phyloP scores from a whole-genome alignment of 2,797 vertebrate species.

The Denticeps clupeoides region DNA sequence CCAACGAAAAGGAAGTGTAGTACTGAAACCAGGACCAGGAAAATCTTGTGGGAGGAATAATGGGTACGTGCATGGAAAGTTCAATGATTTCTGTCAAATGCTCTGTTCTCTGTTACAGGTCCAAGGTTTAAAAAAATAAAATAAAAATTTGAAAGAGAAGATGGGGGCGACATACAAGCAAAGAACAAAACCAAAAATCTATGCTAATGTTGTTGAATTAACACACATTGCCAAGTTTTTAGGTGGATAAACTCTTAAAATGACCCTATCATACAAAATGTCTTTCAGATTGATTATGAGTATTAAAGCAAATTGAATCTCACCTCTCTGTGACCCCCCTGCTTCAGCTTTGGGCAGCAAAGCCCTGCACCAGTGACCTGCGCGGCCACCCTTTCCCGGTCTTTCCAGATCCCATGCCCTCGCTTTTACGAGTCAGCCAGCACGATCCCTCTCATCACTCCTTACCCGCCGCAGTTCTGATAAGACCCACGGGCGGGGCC shows the following conservation, averaged over 20 bases:
- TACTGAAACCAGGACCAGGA: not conserved
- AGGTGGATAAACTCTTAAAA: too few relatives aligned
- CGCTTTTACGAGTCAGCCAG: conserved; percentile 53
- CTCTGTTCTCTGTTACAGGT: too few relatives aligned
- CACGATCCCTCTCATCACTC: conserved; percentile 55
- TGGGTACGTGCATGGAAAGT: not conserved
- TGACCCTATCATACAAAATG: too few relatives aligned
- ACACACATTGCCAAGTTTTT: too few relatives aligned
- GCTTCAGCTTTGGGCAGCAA: conserved; percentile 35
- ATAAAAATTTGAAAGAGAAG: too few relatives aligned
- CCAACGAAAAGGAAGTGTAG: not conserved
- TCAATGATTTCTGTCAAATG: not conserved
- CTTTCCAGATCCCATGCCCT: conserved; percentile 34
- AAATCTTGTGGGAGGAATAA: not conserved
- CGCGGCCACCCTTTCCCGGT: conserved; percentile 31
- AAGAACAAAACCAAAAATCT: too few relatives aligned
- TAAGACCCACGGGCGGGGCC: conserved; percentile 43
- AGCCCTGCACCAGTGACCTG: conserved; percentile 52
- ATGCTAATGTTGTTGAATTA: too few relatives aligned
- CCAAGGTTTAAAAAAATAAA: too few relatives aligned
- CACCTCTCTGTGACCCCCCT: conserved; percentile 60
- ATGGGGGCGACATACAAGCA: too few relatives aligned
- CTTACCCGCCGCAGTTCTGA: conserved; percentile 44
- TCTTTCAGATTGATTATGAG: too few relatives aligned
- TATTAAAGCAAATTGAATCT: conserved; percentile 37